Base-by-base conservation (phyloP, 2,888 invertebrate genomes). In the Pediacus dermestoides region DNA sequence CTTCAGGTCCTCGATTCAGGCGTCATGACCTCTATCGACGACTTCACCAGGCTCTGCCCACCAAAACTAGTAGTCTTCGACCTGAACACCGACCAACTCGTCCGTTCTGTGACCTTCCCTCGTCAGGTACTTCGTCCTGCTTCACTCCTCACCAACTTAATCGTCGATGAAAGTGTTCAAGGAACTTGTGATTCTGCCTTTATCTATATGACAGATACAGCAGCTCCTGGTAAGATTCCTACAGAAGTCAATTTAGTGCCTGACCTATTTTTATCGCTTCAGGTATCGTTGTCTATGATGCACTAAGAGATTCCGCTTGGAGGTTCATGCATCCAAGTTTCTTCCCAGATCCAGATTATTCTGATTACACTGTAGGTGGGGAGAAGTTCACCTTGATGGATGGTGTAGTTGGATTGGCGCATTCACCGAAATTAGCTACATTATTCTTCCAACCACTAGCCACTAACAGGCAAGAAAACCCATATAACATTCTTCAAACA, bases 11-110 rank as follows among this genome's bases (percentile, higher is more conserved):
- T 89, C 38, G 89, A 90, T 68, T 81, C 87, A 2, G 89, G 86
- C 0, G 75, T 85, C 9, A 74, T 78, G 62, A 81, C 82, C 52
- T 83, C 83, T 3, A 64, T 85, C 34, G 83, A 82, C 39, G 80
- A 84, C 60, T 82, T 79, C 56, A 74, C 70, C 32, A 66, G 74
- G 7, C 73, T 77, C 8, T 90, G 89, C 58, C 84, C 85, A 1
- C 89, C 89, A 2, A 89, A 89, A 70, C 75, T 89, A 34, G 75
- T 88, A 36, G 80, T 89, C 37, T 85, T 89, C 52, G 87, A 90
- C 60, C 73, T 88, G 60, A 74, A 75, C 34, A 86, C 85, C 1
- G 82, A 88, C 63, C 76, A 74, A 42, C 67, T 85, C 54, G 79
- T 84, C 40, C 69, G 81, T 30, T 80, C 82, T 40, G 77, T 88